Evolutionary conservation across 2,797 vertebrate genomes (phyloP).

Genomic region (Coilia nasus): DNA sequence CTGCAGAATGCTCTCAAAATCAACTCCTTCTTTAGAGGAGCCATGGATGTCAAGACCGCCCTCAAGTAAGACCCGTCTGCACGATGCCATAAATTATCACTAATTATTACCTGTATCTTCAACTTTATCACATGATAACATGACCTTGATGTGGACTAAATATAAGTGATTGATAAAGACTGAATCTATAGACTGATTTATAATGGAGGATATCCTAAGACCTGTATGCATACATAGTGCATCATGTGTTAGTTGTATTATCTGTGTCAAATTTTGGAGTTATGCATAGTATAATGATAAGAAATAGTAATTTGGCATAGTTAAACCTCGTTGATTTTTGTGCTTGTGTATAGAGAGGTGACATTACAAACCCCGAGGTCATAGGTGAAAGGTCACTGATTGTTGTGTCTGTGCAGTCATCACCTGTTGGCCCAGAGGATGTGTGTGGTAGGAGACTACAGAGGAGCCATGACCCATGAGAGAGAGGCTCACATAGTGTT

Average conservation of each 20-base stretch:
- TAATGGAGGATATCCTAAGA: no score
- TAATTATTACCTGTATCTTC: not conserved
- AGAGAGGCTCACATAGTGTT: constrained; percentile 80
- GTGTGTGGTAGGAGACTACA: constrained; percentile 79
- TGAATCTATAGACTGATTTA: no score
- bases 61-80: constrained; percentile 67
- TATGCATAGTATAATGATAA: no score
- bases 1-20: constrained; percentile 77
- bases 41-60: constrained; percentile 71
- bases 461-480: constrained; percentile 80
- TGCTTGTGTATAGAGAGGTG: not conserved
- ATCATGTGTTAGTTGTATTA: no score
- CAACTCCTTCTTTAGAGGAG: constrained; percentile 77
- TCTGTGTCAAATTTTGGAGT: no score
- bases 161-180: no score
- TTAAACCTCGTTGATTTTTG: not conserved
- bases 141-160: no score
- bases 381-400: not conserved
- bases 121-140: no score
- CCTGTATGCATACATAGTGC: no score
- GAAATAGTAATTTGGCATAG: no score
- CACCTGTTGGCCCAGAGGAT: constrained; percentile 80
- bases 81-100: not conserved
- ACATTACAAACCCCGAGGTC: not conserved
- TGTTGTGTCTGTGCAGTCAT: constrained; percentile 67